Evolutionary conservation across 2,888 invertebrate genomes (phyloP), one percentile per base, ranked within the genome.

Genomic region (Amblyjoppa proteus): DNA sequence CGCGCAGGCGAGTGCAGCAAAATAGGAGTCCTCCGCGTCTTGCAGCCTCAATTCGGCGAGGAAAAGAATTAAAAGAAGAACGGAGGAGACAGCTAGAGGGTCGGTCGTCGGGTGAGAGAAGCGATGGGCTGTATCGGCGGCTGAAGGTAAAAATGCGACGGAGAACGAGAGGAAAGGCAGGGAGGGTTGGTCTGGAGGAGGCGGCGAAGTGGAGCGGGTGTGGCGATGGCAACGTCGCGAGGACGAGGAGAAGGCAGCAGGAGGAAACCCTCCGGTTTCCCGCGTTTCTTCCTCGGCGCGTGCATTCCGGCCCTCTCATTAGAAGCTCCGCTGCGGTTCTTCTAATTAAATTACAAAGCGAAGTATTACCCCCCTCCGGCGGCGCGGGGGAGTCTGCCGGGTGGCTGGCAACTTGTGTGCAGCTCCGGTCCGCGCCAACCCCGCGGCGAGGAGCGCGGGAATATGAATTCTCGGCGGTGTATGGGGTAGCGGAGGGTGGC

Each of bases 281-380:
- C 58, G 41, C 69, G 73, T 73, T 79, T 79, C 81, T 73, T 68
- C 64, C 25, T 64, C 66, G 41, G 20, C 38, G 75, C 53, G 68
- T 56, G 75, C 75, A 69, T 80, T 80, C 83, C 53, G 75, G 71
- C 86, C 88, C 87, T 89, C 88, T 88, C 88, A 88, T 89, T 89
- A 84, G 85, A 87, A 87, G 82, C 83, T 82, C 80, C 86, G 87
- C 85, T 88, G 88, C 83, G 85, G 84, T 87, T 82, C 75, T 87
- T 87, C 87, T 90, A 89, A 91, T 90, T 90, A 87, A 89, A 91
- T 91, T 89, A 88, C 87, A 79, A 87, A 84, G 80, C 83, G 81
- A 84, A 84, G 81, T 80, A 83, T 85, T 79, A 68, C 80, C 64
- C 71, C 45, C 34, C 53, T 53, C 71, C 41, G 53, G 71, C 53